Conservation (phyloP, 2,113 vertebrate genomes). For the Calidris pugnax region DNA sequence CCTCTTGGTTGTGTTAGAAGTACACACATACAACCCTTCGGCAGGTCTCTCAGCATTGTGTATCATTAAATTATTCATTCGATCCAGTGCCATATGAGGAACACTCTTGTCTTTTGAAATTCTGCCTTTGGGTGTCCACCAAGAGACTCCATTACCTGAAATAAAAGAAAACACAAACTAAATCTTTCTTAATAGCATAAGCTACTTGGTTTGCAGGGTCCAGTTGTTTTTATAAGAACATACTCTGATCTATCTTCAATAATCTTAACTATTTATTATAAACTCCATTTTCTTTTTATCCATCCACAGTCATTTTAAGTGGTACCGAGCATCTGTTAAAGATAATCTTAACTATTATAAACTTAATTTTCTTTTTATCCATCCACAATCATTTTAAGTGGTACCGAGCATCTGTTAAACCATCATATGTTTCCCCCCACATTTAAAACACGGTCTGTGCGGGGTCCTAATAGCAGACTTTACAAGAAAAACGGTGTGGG, state of each 20-base stretch:
- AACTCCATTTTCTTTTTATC: neutral
- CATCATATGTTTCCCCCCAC: rapidly evolving
- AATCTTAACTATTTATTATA: neutral
- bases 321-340: neutral
- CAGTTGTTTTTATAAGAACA: neutral
- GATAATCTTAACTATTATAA: neutral
- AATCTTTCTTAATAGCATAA: neutral
- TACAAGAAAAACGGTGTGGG: neutral
- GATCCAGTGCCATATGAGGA: slow-evolving; percentile 1
- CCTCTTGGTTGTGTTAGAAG: slow-evolving; percentile 42
- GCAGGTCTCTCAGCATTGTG: slow-evolving; percentile 36
- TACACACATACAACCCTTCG: slow-evolving; percentile 69
- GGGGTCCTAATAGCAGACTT: neutral
- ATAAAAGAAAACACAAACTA: neutral
- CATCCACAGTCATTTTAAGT: neutral
- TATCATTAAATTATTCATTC: slow-evolving; percentile 56
- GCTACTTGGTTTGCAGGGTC: neutral
- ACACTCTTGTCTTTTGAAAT: slow-evolving; percentile 8
- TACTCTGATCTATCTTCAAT: neutral
- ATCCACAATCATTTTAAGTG: neutral
- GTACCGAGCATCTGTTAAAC: neutral
- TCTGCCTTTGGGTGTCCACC: slow-evolving; percentile 77
- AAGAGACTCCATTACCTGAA: slow-evolving; percentile 61
- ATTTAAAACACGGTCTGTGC: neutral
- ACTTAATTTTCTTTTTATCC: neutral